A percentile compares a stretch with the other conserved stretches of the same genome.
Evolutionary conservation across 2,888 invertebrate genomes (phyloP).

Genomic region (Temnothorax rugatulus): DNA sequence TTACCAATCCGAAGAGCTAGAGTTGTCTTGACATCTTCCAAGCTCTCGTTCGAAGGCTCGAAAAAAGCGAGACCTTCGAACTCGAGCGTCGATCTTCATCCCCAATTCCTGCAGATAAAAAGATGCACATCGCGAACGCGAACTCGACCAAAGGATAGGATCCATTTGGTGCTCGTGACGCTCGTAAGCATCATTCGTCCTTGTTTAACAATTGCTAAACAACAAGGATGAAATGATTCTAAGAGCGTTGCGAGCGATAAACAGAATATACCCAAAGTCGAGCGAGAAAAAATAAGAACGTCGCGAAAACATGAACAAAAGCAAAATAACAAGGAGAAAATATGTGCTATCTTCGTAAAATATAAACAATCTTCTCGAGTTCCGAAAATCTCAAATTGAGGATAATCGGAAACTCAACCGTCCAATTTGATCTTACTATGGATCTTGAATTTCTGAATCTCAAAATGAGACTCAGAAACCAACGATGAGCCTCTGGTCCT

Average conservation of each 20-base stretch:
- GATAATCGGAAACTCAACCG: conserved; percentile 1
- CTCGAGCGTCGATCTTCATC: conserved; percentile 7
- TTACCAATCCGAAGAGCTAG: conserved; percentile 16
- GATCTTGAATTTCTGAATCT: conserved; percentile 29
- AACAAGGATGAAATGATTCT: too few relatives aligned
- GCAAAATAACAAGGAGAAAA: neutral
- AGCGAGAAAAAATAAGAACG: neutral
- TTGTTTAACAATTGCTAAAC: too few relatives aligned
- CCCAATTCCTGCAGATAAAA: neutral
- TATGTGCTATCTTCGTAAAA: neutral
- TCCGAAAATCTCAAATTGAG: conserved; percentile 48
- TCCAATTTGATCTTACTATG: neutral
- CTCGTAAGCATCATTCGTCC: too few relatives aligned
- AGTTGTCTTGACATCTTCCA: conserved; percentile 30
- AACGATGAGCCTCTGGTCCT: neutral
- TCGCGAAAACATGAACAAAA: neutral
- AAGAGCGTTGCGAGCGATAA: too few relatives aligned
- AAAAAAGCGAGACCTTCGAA: conserved; percentile 56
- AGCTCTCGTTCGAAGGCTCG: conserved; percentile 43
- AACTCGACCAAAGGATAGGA: neutral
- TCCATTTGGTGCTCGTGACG: too few relatives aligned
- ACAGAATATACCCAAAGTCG: too few relatives aligned
- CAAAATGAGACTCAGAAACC: conserved; percentile 35
- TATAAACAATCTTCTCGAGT: neutral
- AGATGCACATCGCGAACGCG: neutral